These are phyloP conservation scores for Neodon shergylaensis DNA, from an alignment of 2,113 vertebrate genomes.

Conservation along the genomic window DNA sequence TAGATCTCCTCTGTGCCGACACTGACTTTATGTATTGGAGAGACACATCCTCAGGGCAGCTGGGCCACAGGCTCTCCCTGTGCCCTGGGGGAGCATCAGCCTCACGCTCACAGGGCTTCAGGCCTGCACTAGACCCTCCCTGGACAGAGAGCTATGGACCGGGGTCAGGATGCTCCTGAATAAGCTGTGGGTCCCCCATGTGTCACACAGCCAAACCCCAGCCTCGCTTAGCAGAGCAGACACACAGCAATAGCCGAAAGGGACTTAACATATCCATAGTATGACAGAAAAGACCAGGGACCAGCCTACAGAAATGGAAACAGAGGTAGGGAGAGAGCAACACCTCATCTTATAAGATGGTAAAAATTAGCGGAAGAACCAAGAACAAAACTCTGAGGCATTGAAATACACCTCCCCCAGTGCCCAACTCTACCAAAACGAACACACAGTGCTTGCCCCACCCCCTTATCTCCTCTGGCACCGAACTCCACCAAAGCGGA, in stretches of 20 bases:
- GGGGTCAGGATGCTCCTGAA: neutral
- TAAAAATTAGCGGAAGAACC: neutral
- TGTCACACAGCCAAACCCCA: too few species aligned
- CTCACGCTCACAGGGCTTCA: neutral
- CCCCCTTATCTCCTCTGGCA: neutral
- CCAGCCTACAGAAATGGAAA: neutral
- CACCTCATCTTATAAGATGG: neutral
- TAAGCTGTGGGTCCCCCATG: neutral
- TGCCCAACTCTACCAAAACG: neutral
- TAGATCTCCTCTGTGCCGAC: neutral
- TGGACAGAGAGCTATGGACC: accelerated
- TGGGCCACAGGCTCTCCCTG: neutral
- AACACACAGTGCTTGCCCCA: neutral
- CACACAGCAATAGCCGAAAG: accelerated
- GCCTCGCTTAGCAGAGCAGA: neutral
- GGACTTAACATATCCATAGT: neutral
- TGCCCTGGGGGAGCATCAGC: neutral
- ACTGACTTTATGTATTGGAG: too few species aligned
- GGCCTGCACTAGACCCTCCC: neutral
- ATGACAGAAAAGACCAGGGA: neutral
- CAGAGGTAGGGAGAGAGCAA: neutral
- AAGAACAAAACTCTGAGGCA: neutral
- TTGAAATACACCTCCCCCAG: neutral
- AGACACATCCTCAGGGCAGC: neutral
- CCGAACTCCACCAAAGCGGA: neutral